These are phyloP conservation scores for Stichopus chloronotus DNA, from an alignment of 35 echinoderm and acorn worm species.

Conservation along the genomic window DNA sequence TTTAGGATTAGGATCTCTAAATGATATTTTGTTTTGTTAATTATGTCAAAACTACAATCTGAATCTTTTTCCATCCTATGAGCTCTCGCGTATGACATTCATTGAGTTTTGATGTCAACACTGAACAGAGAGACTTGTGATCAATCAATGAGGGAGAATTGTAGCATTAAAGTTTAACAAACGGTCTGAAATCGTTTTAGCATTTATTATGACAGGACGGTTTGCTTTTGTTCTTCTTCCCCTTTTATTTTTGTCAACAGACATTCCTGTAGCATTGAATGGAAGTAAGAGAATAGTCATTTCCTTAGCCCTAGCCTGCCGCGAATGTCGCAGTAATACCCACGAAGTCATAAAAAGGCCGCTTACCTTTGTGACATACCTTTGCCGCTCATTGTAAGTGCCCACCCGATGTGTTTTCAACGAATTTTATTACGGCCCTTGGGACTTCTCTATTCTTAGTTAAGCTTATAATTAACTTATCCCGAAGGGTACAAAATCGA, in stretches of 20 bases:
- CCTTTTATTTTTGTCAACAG: not conserved
- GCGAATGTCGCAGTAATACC: constrained; percentile 26
- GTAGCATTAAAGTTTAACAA: too few species aligned
- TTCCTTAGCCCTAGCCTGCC: not conserved
- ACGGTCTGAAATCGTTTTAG: too few species aligned
- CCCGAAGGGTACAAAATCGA: constrained; percentile 28
- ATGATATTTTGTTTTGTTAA: too few species aligned
- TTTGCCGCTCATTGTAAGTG: constrained; percentile 38
- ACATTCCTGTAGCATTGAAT: not conserved
- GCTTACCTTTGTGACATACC: constrained; percentile 26
- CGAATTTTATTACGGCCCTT: constrained; percentile 38
- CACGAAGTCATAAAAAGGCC: constrained; percentile 39
- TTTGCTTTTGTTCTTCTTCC: not conserved
- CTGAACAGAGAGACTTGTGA: too few species aligned
- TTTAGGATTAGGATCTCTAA: too few species aligned
- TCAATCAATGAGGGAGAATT: too few species aligned
- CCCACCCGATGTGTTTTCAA: constrained; percentile 41
- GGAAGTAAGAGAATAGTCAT: not conserved
- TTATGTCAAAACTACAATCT: too few species aligned
- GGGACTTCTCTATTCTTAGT: constrained; percentile 47
- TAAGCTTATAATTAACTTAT: constrained; percentile 54
- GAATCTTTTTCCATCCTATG: too few species aligned
- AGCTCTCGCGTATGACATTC: too few species aligned
- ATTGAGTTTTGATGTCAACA: too few species aligned
- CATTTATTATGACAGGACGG: not conserved